These are phyloP conservation scores for Cnemophilus loriae DNA, from an alignment of 2,113 vertebrate genomes.

Conservation along the genomic window DNA sequence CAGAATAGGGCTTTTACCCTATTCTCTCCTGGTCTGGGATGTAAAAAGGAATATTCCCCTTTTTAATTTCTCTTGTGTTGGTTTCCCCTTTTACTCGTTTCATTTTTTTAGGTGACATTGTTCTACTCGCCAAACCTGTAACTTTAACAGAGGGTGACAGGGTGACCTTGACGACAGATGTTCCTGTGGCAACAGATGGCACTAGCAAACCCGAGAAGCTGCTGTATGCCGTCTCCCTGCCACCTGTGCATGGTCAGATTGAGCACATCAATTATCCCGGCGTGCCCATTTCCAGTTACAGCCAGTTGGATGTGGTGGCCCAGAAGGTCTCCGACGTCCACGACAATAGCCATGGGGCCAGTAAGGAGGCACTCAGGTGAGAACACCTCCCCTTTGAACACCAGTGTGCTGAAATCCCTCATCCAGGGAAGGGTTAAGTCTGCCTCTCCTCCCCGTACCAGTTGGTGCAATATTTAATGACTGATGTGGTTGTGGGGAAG, in stretches of 20 bases:
- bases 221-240: slow-evolving; percentile 80
- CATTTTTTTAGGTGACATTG: slow-evolving; percentile 80
- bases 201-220: slow-evolving; percentile 85
- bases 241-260: slow-evolving; percentile 86
- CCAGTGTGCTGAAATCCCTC: not conserved
- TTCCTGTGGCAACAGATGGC: slow-evolving; percentile 89
- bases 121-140: slow-evolving; percentile 83
- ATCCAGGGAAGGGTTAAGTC: not conserved
- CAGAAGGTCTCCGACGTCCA: slow-evolving; percentile 80
- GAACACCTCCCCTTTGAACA: slow-evolving; percentile 10
- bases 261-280: slow-evolving; percentile 84
- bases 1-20: not conserved
- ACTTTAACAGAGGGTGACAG: slow-evolving; percentile 89
- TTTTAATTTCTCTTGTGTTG: not conserved
- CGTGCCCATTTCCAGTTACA: slow-evolving; percentile 78
- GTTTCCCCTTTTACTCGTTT: slow-evolving; percentile 5
- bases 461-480: not conserved
- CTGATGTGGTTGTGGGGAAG: not conserved
- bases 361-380: slow-evolving; percentile 83
- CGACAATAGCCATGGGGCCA: slow-evolving; percentile 78
- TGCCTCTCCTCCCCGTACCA: not conserved
- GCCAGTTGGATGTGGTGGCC: slow-evolving; percentile 88
- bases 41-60: not conserved
- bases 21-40: not conserved
- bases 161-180: slow-evolving; percentile 90